Percentiles rank a stretch among this genome's conserved stretches.
Evolutionary conservation across 2,888 invertebrate genomes (phyloP).

Genomic region (Pammene fasciana): DNA sequence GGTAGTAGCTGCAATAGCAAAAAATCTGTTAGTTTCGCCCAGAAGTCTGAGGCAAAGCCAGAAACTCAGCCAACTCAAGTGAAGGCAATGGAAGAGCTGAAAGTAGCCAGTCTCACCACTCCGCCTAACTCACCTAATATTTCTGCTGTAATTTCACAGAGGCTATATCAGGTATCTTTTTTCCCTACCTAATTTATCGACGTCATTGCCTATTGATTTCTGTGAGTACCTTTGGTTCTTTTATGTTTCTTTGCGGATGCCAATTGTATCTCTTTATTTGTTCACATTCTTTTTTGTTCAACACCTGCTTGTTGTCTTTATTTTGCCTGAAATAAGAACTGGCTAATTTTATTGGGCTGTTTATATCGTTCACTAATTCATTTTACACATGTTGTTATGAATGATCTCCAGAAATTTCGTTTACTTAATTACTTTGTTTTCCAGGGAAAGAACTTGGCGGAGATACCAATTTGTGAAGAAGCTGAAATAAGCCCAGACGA

Average conservation of each 20-base stretch:
- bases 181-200: constrained; percentile 57
- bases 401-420: neutral
- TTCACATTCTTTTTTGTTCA: constrained; percentile 31
- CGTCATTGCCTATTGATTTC: constrained; percentile 73
- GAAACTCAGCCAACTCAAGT: constrained; percentile 70
- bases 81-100: constrained; percentile 80
- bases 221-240: constrained; percentile 78
- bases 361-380: constrained; percentile 38
- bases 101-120: constrained; percentile 78
- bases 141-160: constrained; percentile 84
- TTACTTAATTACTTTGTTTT: constrained; percentile 42
- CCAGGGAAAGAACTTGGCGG: constrained; percentile 83
- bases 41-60: constrained; percentile 75
- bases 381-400: constrained; percentile 17
- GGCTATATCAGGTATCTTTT: constrained; percentile 82
- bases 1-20: constrained; percentile 85
- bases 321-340: constrained; percentile 44
- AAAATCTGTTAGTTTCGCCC: constrained; percentile 91
- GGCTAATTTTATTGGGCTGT: constrained; percentile 37
- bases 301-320: constrained; percentile 41
- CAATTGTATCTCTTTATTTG: constrained; percentile 34
- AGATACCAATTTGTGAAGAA: constrained; percentile 86
- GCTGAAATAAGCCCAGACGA: constrained; percentile 85
- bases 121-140: constrained; percentile 91
- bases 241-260: constrained; percentile 52